Conservation (phyloP, 2,797 vertebrate species). For the Leptoclinus maculatus region DNA sequence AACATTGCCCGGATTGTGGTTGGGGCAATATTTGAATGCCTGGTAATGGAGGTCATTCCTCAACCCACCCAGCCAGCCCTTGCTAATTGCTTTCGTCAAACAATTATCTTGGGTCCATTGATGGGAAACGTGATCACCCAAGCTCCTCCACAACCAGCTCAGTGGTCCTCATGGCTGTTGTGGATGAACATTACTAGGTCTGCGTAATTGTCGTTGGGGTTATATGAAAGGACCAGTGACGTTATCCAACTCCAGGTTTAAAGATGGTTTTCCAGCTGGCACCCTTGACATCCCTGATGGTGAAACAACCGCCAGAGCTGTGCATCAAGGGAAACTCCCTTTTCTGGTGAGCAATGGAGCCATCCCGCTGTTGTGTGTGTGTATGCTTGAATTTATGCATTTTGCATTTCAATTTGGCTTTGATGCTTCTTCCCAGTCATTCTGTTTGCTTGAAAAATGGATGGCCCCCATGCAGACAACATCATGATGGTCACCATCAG, state of each 20-base stretch:
- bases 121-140: not conserved
- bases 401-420: not conserved
- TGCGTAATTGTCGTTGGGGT: not conserved
- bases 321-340: not conserved
- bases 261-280: not conserved
- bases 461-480: not conserved
- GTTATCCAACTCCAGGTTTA: not conserved
- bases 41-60: not conserved
- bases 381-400: not conserved
- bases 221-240: not conserved
- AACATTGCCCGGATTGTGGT: not conserved
- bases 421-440: not conserved
- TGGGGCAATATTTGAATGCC: not conserved
- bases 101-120: not conserved
- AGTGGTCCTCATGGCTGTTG: not conserved
- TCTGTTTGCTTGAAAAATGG: not conserved
- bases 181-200: not conserved
- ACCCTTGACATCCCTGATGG: not conserved
- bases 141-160: not conserved
- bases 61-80: not conserved
- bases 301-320: not conserved
- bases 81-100: not conserved
- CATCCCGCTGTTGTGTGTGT: not conserved
- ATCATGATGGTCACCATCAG: slow-evolving; percentile 1
- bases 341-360: not conserved